Percentiles rank a stretch among this genome's conserved stretches.
phyloP scores from a whole-genome alignment of 2,113 vertebrate genomes.

The Scolopax mira region DNA sequence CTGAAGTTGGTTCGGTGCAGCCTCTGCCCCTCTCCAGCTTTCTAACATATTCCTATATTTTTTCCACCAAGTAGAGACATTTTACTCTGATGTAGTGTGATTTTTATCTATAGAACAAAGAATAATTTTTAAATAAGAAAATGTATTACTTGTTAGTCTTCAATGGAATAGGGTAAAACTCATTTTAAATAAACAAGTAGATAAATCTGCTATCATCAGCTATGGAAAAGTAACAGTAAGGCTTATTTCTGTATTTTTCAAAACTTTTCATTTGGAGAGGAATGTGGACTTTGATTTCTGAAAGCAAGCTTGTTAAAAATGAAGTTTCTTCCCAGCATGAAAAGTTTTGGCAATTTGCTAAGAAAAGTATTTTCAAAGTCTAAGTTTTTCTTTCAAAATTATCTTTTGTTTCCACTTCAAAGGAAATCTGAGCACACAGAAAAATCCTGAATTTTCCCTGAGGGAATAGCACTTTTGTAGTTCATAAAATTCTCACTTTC shows the following conservation, averaged over 20 bases:
- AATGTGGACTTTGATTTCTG: not conserved
- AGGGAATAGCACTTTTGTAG: constrained; percentile 14
- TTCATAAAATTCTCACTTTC: constrained; percentile 45
- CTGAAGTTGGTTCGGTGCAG: not conserved
- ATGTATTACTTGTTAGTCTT: not conserved
- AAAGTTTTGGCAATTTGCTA: constrained; percentile 30
- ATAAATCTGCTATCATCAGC: not conserved
- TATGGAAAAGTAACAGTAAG: not conserved
- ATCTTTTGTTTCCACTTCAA: constrained; percentile 41
- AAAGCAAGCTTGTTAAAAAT: constrained; percentile 25
- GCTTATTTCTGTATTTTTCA: not conserved
- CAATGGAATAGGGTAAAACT: not conserved
- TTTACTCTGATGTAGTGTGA: not conserved
- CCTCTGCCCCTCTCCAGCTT: too few species aligned
- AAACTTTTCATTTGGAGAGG: not conserved
- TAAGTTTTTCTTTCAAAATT: constrained; percentile 45
- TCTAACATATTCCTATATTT: too few species aligned
- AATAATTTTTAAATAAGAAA: not conserved
- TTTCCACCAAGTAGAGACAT: not conserved
- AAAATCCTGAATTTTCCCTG: not conserved
- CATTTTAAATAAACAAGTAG: not conserved
- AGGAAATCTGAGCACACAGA: not conserved
- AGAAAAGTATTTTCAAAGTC: constrained; percentile 32
- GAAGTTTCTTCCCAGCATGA: constrained; percentile 7
- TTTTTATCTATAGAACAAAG: not conserved